Percentiles rank a stretch among this genome's conserved stretches.
Evolutionary conservation across 2,797 vertebrate species (phyloP).

Genomic region (Salarias fasciatus): DNA sequence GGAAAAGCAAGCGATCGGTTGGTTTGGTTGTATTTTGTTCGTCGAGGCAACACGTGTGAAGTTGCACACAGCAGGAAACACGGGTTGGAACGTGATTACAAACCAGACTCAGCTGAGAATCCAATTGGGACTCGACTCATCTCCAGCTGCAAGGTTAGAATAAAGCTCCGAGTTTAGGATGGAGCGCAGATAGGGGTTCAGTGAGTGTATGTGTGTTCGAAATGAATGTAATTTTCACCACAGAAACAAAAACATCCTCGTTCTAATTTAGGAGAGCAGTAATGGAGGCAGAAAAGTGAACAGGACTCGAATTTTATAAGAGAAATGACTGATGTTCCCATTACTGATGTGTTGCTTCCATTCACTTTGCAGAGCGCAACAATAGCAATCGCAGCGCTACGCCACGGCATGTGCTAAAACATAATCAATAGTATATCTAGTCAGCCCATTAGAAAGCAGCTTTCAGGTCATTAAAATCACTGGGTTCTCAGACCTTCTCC

Average conservation of each 20-base stretch:
- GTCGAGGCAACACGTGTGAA: too few relatives aligned
- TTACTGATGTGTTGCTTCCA: constrained; percentile 37
- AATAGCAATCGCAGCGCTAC: constrained; percentile 57
- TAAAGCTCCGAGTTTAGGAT: too few relatives aligned
- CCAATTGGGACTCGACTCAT: too few relatives aligned
- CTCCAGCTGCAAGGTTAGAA: too few relatives aligned
- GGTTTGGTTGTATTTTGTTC: too few relatives aligned
- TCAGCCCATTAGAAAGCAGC: constrained; percentile 61
- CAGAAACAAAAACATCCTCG: constrained; percentile 29
- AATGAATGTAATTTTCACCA: constrained; percentile 24
- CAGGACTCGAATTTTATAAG: constrained; percentile 42
- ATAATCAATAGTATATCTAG: constrained; percentile 73
- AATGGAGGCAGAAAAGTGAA: constrained; percentile 45
- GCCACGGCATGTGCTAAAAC: constrained; percentile 43
- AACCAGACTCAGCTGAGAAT: too few relatives aligned
- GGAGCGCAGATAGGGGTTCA: too few relatives aligned
- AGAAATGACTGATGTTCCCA: too few relatives aligned
- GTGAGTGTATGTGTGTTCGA: background rate
- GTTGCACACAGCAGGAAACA: too few relatives aligned
- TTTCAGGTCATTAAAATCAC: constrained; percentile 59
- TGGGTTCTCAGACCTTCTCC: constrained; percentile 32
- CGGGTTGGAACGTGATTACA: too few relatives aligned
- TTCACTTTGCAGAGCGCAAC: constrained; percentile 53
- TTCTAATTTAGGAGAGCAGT: constrained; percentile 44
- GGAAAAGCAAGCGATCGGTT: too few relatives aligned